These are phyloP conservation scores for Argyra leucocephala DNA, from an alignment of 2,888 invertebrate species.

Conservation along the genomic window DNA sequence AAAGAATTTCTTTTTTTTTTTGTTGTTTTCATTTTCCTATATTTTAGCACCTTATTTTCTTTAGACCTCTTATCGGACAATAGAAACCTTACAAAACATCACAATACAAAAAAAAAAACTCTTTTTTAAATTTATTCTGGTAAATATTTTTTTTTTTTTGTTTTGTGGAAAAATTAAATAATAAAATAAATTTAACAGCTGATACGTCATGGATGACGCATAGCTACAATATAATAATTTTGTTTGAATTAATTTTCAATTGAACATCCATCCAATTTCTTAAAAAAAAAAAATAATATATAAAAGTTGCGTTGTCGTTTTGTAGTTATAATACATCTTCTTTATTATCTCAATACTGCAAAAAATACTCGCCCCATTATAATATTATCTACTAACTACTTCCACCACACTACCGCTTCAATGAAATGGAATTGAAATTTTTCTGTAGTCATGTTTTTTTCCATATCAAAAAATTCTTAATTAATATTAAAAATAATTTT, in stretches of 20 bases:
- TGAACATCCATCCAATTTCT: neutral
- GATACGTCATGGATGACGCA: constrained; percentile 31
- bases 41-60: too few relatives aligned
- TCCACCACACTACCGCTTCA: too few relatives aligned
- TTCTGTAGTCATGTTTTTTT: neutral
- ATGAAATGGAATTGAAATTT: too few relatives aligned
- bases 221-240: constrained; percentile 14
- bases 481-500: neutral
- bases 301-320: neutral
- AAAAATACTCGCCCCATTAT: neutral
- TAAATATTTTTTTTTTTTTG: too few relatives aligned
- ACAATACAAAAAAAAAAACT: too few relatives aligned
- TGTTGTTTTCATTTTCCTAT: too few relatives aligned
- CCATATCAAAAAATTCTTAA: neutral
- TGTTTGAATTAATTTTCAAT: neutral
- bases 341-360: neutral
- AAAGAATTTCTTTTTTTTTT: too few relatives aligned
- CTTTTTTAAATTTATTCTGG: too few relatives aligned
- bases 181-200: constrained; percentile 21
- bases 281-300: neutral
- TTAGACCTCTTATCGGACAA: too few relatives aligned
- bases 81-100: too few relatives aligned
- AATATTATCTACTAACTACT: too few relatives aligned
- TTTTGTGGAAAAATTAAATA: too few relatives aligned
- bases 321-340: neutral